Percentiles rank a stretch among this genome's conserved stretches.
Evolutionary conservation across 2,888 invertebrate genomes (phyloP).

Genomic region (Acrobasis consociella): DNA sequence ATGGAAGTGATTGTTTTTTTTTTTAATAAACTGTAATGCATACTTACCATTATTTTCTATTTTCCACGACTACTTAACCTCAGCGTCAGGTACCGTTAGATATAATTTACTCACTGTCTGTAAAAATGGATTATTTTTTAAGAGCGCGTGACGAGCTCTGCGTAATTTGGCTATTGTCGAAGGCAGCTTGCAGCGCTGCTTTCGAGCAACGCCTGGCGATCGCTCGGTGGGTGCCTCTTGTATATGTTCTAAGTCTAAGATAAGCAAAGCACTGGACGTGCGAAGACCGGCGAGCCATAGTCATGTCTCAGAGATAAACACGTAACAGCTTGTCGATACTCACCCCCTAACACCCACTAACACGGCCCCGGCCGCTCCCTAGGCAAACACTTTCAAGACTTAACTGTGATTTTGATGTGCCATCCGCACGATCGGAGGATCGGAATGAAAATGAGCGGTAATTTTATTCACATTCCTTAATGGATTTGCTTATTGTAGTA

Average conservation of each 20-base stretch:
- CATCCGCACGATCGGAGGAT: slow-evolving; percentile 71
- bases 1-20: slow-evolving; percentile 52
- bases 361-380: slow-evolving; percentile 40
- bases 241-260: slow-evolving; percentile 1
- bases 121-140: slow-evolving; percentile 48
- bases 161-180: slow-evolving; percentile 44
- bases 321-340: slow-evolving; percentile 59
- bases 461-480: slow-evolving; percentile 78
- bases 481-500: slow-evolving; percentile 81
- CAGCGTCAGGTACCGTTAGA: slow-evolving; percentile 33
- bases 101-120: slow-evolving; percentile 25
- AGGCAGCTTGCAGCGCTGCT: slow-evolving; percentile 39
- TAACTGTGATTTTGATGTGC: slow-evolving; percentile 68
- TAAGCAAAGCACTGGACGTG: slow-evolving; percentile 16
- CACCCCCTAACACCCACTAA: slow-evolving; percentile 60
- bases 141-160: slow-evolving; percentile 47
- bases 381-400: slow-evolving; percentile 55
- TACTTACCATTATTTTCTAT: slow-evolving; percentile 64
- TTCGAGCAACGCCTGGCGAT: slow-evolving; percentile 27
- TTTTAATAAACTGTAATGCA: slow-evolving; percentile 55
- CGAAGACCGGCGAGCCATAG: slow-evolving; percentile 27
- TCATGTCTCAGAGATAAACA: slow-evolving; percentile 38
- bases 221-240: slow-evolving; percentile 49
- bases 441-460: slow-evolving; percentile 72
- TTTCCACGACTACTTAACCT: slow-evolving; percentile 56